A percentile compares a stretch with the other conserved stretches of the same genome.
These are phyloP conservation scores for Rhingia campestris DNA, from an alignment of 2,888 invertebrate genomes.

Conservation along the genomic window DNA sequence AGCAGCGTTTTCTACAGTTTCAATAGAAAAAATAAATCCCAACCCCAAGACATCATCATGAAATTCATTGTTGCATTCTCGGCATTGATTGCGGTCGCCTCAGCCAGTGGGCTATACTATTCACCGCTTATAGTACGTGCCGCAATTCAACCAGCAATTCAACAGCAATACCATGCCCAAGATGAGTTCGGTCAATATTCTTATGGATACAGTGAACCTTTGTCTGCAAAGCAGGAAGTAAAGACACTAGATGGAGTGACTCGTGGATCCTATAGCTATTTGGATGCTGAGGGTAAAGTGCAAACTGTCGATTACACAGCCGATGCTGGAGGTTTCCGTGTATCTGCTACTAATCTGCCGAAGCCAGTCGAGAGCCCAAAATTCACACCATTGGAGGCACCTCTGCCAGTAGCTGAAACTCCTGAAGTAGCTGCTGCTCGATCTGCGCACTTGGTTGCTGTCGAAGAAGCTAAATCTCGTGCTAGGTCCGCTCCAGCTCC, in stretches of 20 bases:
- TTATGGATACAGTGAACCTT: slow-evolving; percentile 86
- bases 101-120: slow-evolving; percentile 76
- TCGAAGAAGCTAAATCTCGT: slow-evolving; percentile 78
- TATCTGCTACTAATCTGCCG: slow-evolving; percentile 86
- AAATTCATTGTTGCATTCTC: slow-evolving; percentile 77
- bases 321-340: slow-evolving; percentile 86
- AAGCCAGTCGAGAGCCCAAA: slow-evolving; percentile 76
- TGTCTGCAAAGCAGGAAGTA: slow-evolving; percentile 85
- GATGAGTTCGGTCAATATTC: slow-evolving; percentile 86
- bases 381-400: slow-evolving; percentile 62
- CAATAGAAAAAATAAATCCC: slow-evolving; percentile 38
- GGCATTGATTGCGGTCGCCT: slow-evolving; percentile 76
- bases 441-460: slow-evolving; percentile 77
- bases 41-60: slow-evolving; percentile 76
- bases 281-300: slow-evolving; percentile 85
- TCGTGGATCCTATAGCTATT: slow-evolving; percentile 85
- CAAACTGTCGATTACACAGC: slow-evolving; percentile 85
- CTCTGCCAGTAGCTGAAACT: slow-evolving; percentile 77
- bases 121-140: slow-evolving; percentile 76
- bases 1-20: slow-evolving; percentile 76
- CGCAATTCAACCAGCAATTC: slow-evolving; percentile 80
- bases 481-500: slow-evolving; percentile 35
- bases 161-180: slow-evolving; percentile 85
- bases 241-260: slow-evolving; percentile 85
- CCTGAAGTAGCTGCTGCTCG: slow-evolving; percentile 78